These are phyloP conservation scores for Siniperca knerii DNA, from an alignment of 2,113 vertebrate species.

Conservation along the genomic window DNA sequence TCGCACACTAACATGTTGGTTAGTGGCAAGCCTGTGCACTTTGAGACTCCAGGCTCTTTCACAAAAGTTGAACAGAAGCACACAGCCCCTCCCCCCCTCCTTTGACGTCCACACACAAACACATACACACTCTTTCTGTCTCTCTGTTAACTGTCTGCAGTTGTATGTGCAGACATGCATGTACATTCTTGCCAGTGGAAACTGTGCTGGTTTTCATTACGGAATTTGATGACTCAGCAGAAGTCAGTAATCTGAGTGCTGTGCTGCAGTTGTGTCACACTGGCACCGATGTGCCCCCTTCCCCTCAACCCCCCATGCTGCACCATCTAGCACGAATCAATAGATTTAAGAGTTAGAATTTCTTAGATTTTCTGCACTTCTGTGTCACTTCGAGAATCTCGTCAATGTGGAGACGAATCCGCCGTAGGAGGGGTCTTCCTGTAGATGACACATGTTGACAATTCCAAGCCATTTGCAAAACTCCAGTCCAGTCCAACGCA, in stretches of 20 bases:
- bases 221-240: constrained; percentile 63
- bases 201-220: constrained; percentile 19
- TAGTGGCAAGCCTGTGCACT: constrained; percentile 1
- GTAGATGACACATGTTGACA: neutral
- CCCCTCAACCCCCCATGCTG: neutral
- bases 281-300: neutral
- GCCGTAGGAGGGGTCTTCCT: too few species aligned
- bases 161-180: constrained; percentile 38
- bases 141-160: constrained; percentile 19
- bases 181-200: constrained; percentile 50
- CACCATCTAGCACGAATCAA: neutral
- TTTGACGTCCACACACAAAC: neutral
- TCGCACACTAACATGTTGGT: too few species aligned
- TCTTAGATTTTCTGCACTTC: too few species aligned
- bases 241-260: constrained; percentile 40
- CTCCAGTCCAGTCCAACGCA: neutral
- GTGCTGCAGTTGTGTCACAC: neutral
- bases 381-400: too few species aligned
- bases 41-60: constrained; percentile 30
- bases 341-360: too few species aligned
- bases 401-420: too few species aligned
- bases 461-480: neutral
- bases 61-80: neutral
- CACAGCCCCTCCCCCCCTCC: neutral
- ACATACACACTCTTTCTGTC: neutral